Percentiles rank a stretch among this genome's conserved stretches.
Evolutionary conservation across 2,113 vertebrate genomes (phyloP).

Genomic region (Corydoras maculifer): DNA sequence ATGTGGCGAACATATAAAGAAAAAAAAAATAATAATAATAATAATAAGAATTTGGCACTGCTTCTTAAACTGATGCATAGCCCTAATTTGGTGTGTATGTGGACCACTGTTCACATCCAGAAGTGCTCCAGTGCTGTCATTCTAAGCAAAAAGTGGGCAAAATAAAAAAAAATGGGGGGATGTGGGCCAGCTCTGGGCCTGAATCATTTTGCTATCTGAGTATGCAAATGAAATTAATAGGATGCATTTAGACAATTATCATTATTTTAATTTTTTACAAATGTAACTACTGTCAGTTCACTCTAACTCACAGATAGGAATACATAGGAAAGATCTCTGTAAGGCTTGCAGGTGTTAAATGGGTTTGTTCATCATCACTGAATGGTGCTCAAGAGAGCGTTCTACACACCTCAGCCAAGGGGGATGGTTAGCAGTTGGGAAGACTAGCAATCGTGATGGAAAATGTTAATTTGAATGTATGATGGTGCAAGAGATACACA

Average conservation of each 20-base stretch:
- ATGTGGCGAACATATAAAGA: no score
- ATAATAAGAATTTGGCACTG: no score
- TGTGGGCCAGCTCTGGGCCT: not conserved
- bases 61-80: no score
- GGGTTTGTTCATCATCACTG: slow-evolving; percentile 28
- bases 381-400: not conserved
- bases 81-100: no score
- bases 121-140: no score
- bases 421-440: slow-evolving; percentile 51
- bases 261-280: no score
- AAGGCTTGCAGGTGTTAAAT: slow-evolving; percentile 36
- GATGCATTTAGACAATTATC: no score
- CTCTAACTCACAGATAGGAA: not conserved
- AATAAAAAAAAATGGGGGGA: not conserved
- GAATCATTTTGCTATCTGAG: not conserved
- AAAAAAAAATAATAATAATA: no score
- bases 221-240: not conserved
- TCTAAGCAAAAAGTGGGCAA: no score
- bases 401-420: slow-evolving; percentile 49
- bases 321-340: slow-evolving; percentile 7
- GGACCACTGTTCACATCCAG: no score
- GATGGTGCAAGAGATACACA: slow-evolving; percentile 25
- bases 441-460: slow-evolving; percentile 3
- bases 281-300: no score
- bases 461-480: slow-evolving; percentile 1